These are phyloP conservation scores for Tinea semifulvella DNA, from an alignment of 2,888 invertebrate genomes.

Conservation along the genomic window DNA sequence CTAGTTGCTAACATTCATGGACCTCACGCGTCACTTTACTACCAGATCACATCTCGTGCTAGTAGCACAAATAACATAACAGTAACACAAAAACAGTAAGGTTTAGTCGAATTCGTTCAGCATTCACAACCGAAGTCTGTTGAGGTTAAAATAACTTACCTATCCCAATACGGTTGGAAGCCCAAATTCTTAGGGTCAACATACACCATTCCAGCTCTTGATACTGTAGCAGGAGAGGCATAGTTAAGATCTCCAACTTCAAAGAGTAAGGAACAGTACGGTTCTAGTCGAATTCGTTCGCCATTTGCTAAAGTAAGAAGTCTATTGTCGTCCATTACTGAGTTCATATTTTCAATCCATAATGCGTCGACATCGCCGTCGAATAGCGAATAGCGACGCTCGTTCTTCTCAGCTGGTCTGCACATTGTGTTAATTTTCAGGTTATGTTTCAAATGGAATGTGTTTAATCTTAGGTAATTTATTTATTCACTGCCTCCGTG, in stretches of 20 bases:
- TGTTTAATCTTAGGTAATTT: too few relatives aligned
- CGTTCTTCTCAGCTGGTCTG: conserved; percentile 75
- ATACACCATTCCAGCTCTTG: conserved; percentile 93
- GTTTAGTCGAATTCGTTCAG: too few relatives aligned
- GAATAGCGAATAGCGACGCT: conserved; percentile 85
- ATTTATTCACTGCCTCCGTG: too few relatives aligned
- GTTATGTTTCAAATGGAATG: too few relatives aligned
- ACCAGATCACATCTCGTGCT: too few relatives aligned
- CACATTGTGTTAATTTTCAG: too few relatives aligned
- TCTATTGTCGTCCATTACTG: conserved; percentile 95
- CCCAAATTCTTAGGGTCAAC: conserved; percentile 93
- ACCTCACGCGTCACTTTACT: too few relatives aligned
- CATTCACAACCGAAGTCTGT: too few relatives aligned
- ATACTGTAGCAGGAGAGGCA: conserved; percentile 93
- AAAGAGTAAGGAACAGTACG: conserved; percentile 84
- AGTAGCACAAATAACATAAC: too few relatives aligned
- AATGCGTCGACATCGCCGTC: conserved; percentile 95
- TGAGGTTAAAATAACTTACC: conserved; percentile 28
- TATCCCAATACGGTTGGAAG: conserved; percentile 85
- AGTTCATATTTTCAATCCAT: conserved; percentile 98
- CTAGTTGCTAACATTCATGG: too few relatives aligned
- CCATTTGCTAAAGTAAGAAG: conserved; percentile 90
- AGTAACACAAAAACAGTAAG: too few relatives aligned
- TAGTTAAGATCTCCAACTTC: conserved; percentile 91
- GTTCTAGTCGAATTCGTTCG: conserved; percentile 83